Evolutionary conservation across 2,888 invertebrate species (phyloP).

Genomic region (Sceliomorpha sp.): DNA sequence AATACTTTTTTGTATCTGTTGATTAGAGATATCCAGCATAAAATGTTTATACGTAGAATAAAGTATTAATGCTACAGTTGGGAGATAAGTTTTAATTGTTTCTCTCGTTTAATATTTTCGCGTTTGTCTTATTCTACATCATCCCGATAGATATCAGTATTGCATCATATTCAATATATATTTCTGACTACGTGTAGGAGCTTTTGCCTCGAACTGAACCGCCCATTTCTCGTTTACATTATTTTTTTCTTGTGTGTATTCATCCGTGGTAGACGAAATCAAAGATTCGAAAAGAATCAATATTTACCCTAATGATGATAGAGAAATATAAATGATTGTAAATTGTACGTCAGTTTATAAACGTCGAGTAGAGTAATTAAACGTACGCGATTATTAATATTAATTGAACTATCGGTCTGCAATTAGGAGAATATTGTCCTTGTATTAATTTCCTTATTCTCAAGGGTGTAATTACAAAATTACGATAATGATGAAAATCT

Average conservation of each 20-base stretch:
- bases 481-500: no score
- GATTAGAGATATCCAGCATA: no score
- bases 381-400: no score
- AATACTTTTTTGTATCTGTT: no score
- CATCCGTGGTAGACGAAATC: slow-evolving; percentile 16
- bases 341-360: no score
- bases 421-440: no score
- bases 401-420: no score
- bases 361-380: no score
- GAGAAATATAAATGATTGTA: no score
- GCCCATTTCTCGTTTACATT: slow-evolving; percentile 17
- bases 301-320: slow-evolving; percentile 53
- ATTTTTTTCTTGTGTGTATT: slow-evolving; percentile 20
- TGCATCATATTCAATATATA: slow-evolving; percentile 43
- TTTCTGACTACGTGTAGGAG: slow-evolving; percentile 15
- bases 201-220: slow-evolving; percentile 18
- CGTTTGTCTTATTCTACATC: slow-evolving; percentile 14
- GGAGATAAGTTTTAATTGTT: slow-evolving; percentile 63
- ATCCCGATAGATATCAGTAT: slow-evolving; percentile 19
- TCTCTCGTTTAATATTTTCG: slow-evolving; percentile 10
- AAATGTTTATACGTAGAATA: slow-evolving; percentile 62
- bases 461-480: no score
- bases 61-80: slow-evolving; percentile 67
- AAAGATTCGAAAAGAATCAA: slow-evolving; percentile 50
- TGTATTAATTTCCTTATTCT: no score